phyloP scores from a whole-genome alignment of 2,113 vertebrate genomes.

The Eublepharis macularius region DNA sequence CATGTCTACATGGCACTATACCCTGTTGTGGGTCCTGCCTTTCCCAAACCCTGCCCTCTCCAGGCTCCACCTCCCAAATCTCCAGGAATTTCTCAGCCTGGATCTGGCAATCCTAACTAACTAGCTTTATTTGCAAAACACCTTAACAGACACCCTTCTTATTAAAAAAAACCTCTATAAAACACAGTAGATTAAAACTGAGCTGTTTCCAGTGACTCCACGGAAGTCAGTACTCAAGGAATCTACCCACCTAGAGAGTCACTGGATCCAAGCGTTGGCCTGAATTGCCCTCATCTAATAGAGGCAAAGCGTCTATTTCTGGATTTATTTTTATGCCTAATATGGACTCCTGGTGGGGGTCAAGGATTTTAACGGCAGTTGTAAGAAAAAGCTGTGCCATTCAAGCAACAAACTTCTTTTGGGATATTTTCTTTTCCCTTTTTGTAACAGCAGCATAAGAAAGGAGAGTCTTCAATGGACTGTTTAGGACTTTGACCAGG shows the following conservation, averaged over 20 bases:
- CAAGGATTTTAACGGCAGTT: background rate
- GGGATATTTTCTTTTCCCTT: slow-evolving; percentile 6
- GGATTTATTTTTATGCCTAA: background rate
- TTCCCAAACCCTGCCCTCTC: no score
- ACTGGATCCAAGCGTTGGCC: background rate
- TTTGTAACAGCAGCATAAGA: slow-evolving; percentile 9
- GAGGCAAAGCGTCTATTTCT: background rate
- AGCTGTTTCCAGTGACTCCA: no score
- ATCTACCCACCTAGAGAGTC: background rate
- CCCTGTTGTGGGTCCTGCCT: no score
- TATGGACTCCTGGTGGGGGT: background rate
- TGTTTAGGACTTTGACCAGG: slow-evolving; percentile 19
- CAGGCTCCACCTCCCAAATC: no score
- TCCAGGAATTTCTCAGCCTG: no score
- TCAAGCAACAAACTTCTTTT: background rate
- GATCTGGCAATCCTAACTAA: no score
- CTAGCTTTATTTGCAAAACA: no score
- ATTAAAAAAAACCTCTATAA: no score
- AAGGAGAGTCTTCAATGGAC: background rate
- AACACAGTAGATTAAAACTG: no score
- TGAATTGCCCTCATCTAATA: background rate
- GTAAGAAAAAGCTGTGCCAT: slow-evolving; percentile 3
- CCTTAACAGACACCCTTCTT: no score
- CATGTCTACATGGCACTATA: no score
- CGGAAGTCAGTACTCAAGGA: background rate